Evolutionary conservation across 1,140 invertebrate genomes (phyloP).

Genomic region (Lordiphosa mommai): DNA sequence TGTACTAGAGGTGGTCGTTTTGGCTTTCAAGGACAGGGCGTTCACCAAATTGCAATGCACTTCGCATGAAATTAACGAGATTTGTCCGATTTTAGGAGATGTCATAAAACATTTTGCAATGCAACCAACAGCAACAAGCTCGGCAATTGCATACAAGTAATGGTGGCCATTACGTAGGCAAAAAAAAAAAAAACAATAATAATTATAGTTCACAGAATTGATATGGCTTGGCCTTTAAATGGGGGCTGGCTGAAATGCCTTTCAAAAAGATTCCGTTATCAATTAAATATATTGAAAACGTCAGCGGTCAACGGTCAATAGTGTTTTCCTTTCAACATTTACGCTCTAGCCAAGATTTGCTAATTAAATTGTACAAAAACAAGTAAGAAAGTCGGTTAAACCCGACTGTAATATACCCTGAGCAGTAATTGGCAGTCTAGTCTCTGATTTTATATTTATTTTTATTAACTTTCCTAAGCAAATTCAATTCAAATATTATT

Average conservation of each 20-base stretch:
- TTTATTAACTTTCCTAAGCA: too few species aligned
- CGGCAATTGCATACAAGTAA: conserved; percentile 13
- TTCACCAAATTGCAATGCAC: conserved; percentile 47
- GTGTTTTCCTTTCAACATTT: not conserved
- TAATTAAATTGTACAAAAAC: conserved; percentile 34
- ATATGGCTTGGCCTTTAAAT: conserved; percentile 20
- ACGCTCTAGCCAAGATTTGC: conserved; percentile 2
- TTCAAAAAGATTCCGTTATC: conserved; percentile 61
- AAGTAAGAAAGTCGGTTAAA: not conserved
- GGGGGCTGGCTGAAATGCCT: conserved; percentile 15
- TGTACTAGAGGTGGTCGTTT: conserved; percentile 5
- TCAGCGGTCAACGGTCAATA: conserved; percentile 24
- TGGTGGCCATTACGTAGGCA: conserved; percentile 9
- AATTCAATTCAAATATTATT: conserved; percentile 14
- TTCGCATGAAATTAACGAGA: conserved; percentile 31
- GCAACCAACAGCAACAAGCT: conserved; percentile 16
- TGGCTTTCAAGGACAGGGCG: conserved; percentile 13
- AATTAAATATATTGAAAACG: conserved; percentile 30
- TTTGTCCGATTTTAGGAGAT: conserved; percentile 6
- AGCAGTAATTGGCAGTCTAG: too few species aligned
- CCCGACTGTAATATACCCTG: too few species aligned
- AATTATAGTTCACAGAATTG: conserved; percentile 34
- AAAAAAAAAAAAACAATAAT: conserved; percentile 9
- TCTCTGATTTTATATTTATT: too few species aligned
- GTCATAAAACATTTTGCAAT: conserved; percentile 35